Base-by-base conservation (phyloP, 1,140 invertebrate species). In the Listronotus oregonensis region DNA sequence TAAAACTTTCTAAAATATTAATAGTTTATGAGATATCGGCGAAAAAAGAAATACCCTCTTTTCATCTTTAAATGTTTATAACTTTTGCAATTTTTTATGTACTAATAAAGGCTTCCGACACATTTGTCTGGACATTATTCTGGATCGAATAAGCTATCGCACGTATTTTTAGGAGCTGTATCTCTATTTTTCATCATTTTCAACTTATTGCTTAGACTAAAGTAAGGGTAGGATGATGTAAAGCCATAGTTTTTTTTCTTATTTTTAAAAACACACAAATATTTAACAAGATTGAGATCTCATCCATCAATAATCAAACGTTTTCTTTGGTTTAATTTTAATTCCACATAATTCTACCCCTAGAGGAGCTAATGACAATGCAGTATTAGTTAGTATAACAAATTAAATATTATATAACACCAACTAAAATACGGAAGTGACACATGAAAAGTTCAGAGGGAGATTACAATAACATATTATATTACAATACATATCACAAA, bases 401-500 rank as follows among this genome's bases (percentile, higher is more conserved):
- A 32, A 17, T 47, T 21, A 32, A 49, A 37, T 17, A 34, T 32
- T 12, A 27, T 31, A 50, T 7, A 54, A 21, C 5, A 9, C 42
- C 34, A 62, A 59, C 57, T 37, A 59, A 59, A 59, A 59, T 46
- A 59, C 3, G 44, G 40, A 21, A 40, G 32, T 31, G 39, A 51
- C 40, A 42, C 44, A 14, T 54, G 51, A 27, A 31, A 46, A 60
- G 47, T 50, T 50, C 17, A 50, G 47, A 72, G 61, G 61, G 63
- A 67, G 67, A 72, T 69, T 72, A 74, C 67, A 71, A 69, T 62
- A 71, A 69, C 61, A 63, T 70, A 27, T 27, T 27, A 72, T 67
- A 72, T 72, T 72, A 67, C 66, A 71, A 64, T 70, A 71, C 68
- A 71, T 74, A 74, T 74, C 73, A 74, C 73, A 73, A 73, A 74